These are phyloP conservation scores for Selenia dentaria DNA, from an alignment of 2,888 invertebrate species.

Conservation along the genomic window DNA sequence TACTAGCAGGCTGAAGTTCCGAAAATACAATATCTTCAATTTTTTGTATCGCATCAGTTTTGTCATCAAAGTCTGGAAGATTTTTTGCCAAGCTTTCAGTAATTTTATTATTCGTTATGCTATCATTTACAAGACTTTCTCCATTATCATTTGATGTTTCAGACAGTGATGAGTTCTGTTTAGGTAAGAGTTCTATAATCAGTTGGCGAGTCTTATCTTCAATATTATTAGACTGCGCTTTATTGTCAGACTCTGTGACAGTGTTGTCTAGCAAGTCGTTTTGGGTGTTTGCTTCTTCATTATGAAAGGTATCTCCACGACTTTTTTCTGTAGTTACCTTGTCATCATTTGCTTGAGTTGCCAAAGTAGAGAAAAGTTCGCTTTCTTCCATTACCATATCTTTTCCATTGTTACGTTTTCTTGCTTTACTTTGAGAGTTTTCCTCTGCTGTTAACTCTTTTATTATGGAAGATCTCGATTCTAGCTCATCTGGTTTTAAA, in stretches of 20 bases:
- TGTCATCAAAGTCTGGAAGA: conserved; percentile 39
- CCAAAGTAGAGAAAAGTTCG: background rate
- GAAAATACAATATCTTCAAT: conserved; percentile 52
- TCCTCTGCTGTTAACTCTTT: conserved; percentile 12
- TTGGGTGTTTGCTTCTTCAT: background rate
- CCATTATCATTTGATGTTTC: conserved; percentile 5
- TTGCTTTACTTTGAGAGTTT: conserved; percentile 6
- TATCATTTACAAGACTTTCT: conserved; percentile 19
- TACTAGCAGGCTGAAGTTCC: conserved; percentile 62
- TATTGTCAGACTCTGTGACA: background rate
- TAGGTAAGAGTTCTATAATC: conserved; percentile 37
- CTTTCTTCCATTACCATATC: background rate
- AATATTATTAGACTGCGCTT: conserved; percentile 11
- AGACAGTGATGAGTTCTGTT: background rate
- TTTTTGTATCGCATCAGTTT: conserved; percentile 39
- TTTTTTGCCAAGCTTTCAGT: conserved; percentile 31
- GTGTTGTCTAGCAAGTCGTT: background rate
- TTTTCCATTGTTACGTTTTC: conserved; percentile 31
- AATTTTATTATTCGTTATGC: conserved; percentile 8
- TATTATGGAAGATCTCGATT: conserved; percentile 48
- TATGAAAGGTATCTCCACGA: conserved; percentile 10
- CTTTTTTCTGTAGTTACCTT: background rate
- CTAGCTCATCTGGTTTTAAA: conserved; percentile 37
- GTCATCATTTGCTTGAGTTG: background rate
- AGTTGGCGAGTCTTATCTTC: conserved; percentile 40